Percentiles rank a stretch among this genome's conserved stretches.
These are phyloP conservation scores for Neotoma lepida DNA, from an alignment of 2,113 vertebrate genomes.

Conservation along the genomic window DNA sequence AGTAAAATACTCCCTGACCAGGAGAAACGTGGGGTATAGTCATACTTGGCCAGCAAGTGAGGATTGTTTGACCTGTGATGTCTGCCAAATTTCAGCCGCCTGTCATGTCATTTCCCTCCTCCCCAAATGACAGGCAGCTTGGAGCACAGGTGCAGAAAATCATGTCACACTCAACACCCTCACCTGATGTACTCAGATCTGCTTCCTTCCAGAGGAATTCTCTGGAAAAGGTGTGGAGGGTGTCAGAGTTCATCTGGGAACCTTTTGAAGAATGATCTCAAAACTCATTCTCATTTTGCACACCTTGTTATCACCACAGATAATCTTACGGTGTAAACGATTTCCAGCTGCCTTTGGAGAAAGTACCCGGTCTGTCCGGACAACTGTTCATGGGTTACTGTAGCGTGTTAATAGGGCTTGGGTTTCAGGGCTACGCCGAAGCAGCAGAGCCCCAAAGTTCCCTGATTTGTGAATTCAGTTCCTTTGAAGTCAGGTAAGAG, in stretches of 20 bases:
- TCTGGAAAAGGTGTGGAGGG: neutral
- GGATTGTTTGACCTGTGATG: neutral
- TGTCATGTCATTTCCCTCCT: neutral
- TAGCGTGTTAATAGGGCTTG: conserved; percentile 19
- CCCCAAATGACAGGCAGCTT: conserved; percentile 29
- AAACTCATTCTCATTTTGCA: conserved; percentile 61
- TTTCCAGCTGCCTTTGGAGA: conserved; percentile 66
- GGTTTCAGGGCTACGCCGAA: conserved; percentile 41
- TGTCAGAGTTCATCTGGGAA: conserved; percentile 50
- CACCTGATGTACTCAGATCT: conserved; percentile 27
- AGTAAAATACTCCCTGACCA: neutral
- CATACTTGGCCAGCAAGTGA: neutral
- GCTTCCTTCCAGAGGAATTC: conserved; percentile 63
- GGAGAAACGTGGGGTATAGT: neutral
- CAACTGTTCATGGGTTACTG: conserved; percentile 44
- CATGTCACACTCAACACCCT: neutral
- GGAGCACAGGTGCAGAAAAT: conserved; percentile 63
- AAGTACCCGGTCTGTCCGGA: conserved; percentile 29
- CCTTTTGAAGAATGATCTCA: conserved; percentile 70
- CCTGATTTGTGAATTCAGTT: conserved; percentile 48
- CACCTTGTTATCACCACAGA: conserved; percentile 70
- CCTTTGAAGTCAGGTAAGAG: conserved; percentile 31
- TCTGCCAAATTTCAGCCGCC: conserved; percentile 14
- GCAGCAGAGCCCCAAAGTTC: conserved; percentile 27
- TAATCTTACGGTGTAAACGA: conserved; percentile 65